Percentiles rank a stretch among this genome's conserved stretches.
phyloP scores from a whole-genome alignment of 2,113 vertebrate genomes.

The Prietella phreatophila region DNA sequence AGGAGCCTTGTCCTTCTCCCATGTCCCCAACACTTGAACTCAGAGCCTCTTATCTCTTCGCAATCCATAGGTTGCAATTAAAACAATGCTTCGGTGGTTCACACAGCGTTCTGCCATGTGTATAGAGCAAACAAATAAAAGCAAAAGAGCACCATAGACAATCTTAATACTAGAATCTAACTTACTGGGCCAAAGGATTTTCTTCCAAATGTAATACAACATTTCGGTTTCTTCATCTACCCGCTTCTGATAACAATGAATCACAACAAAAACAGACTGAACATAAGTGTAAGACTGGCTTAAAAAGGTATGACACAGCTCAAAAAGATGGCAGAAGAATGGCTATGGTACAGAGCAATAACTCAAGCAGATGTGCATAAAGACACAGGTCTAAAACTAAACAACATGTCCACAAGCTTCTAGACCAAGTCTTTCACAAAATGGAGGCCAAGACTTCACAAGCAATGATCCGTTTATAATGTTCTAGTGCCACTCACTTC shows the following conservation, averaged over 20 bases:
- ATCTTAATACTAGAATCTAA: conserved; percentile 54
- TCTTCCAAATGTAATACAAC: conserved; percentile 44
- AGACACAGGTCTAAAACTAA: conserved; percentile 74
- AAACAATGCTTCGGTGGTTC: conserved; percentile 66
- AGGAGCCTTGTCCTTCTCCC: conserved; percentile 25
- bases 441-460: conserved; percentile 61
- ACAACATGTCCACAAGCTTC: conserved; percentile 69
- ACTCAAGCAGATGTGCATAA: conserved; percentile 66
- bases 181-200: conserved; percentile 38
- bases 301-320: conserved; percentile 30
- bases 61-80: conserved; percentile 81
- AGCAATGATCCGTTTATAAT: conserved; percentile 44
- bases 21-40: conserved; percentile 50
- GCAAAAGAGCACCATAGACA: conserved; percentile 50
- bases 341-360: conserved; percentile 63
- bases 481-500: conserved; percentile 60
- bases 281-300: conserved; percentile 50
- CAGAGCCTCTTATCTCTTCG: conserved; percentile 63
- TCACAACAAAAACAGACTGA: conserved; percentile 52
- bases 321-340: conserved; percentile 42
- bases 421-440: conserved; percentile 75
- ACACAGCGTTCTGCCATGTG: conserved; percentile 66
- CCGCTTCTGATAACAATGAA: conserved; percentile 39
- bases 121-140: conserved; percentile 68
- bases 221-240: conserved; percentile 40